phyloP scores from a whole-genome alignment of 2,113 vertebrate species.

The Corythoichthys intestinalis region DNA sequence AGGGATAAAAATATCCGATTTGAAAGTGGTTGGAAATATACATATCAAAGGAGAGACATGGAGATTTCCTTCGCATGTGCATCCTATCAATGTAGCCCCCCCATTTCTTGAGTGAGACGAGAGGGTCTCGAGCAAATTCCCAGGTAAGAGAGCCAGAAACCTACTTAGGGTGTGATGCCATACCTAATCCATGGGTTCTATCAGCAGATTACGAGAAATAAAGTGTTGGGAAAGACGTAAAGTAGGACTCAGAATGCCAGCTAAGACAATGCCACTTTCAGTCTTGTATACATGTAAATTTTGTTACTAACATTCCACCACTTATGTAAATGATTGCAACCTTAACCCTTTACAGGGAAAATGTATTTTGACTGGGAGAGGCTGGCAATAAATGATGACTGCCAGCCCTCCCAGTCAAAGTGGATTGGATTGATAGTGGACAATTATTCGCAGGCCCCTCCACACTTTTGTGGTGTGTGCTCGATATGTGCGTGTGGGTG shows the following conservation, averaged over 20 bases:
- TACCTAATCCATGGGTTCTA: slow-evolving; percentile 74
- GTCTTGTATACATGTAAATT: slow-evolving; percentile 47
- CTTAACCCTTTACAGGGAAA: too few species aligned
- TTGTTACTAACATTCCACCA: too few species aligned
- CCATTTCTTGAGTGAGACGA: slow-evolving; percentile 41
- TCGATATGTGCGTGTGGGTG: too few species aligned
- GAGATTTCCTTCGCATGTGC: slow-evolving; percentile 65
- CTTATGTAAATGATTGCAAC: too few species aligned
- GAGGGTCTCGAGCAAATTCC: slow-evolving; percentile 59
- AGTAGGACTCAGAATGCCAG: slow-evolving; percentile 61
- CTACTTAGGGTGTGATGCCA: slow-evolving; percentile 62
- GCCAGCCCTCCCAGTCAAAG: too few species aligned
- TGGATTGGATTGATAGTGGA: too few species aligned
- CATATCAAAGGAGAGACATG: slow-evolving; percentile 74
- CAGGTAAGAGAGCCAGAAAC: slow-evolving; percentile 70
- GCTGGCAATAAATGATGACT: too few species aligned
- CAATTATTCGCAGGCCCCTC: too few species aligned
- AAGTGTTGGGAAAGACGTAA: slow-evolving; percentile 65
- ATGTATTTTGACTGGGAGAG: too few species aligned
- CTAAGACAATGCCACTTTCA: slow-evolving; percentile 65
- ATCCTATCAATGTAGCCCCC: slow-evolving; percentile 53
- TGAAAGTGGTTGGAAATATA: slow-evolving; percentile 71
- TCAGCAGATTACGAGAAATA: slow-evolving; percentile 73
- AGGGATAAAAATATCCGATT: slow-evolving; percentile 66
- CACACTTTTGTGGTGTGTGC: too few species aligned